Evolutionary conservation across 2,888 invertebrate species (phyloP).

Genomic region (Aethes cnicana): DNA sequence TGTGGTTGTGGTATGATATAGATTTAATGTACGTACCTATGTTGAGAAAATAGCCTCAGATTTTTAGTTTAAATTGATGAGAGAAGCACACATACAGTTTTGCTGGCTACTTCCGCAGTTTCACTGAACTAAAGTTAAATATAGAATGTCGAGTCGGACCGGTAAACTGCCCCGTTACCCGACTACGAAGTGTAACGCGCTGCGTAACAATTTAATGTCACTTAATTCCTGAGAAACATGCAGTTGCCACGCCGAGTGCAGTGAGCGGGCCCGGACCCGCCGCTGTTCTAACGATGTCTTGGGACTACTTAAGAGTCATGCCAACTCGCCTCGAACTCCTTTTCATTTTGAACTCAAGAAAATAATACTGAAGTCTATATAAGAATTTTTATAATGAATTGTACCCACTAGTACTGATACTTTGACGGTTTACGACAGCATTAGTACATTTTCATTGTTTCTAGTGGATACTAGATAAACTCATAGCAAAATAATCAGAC

Average conservation of each 20-base stretch:
- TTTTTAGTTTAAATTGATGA: too few relatives aligned
- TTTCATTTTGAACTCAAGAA: too few relatives aligned
- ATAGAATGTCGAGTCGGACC: conserved; percentile 57
- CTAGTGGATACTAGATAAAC: too few relatives aligned
- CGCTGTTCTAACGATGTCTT: not conserved
- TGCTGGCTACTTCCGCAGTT: conserved; percentile 23
- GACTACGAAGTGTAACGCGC: conserved; percentile 48
- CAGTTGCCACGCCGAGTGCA: conserved; percentile 25
- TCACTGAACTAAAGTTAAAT: conserved; percentile 32
- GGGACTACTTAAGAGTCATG: not conserved
- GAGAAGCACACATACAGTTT: conserved; percentile 14
- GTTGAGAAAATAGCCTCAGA: too few relatives aligned
- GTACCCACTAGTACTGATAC: too few relatives aligned
- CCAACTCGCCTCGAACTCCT: too few relatives aligned
- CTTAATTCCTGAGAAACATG: conserved; percentile 35
- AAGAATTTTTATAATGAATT: too few relatives aligned
- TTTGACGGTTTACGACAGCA: too few relatives aligned
- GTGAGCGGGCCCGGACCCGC: not conserved
- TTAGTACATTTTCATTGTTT: too few relatives aligned
- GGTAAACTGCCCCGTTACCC: conserved; percentile 62
- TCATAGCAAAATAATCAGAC: too few relatives aligned
- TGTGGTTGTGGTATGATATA: not conserved
- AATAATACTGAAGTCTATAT: too few relatives aligned
- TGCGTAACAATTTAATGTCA: conserved; percentile 40
- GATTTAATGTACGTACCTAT: conserved; percentile 25